phyloP scores from a whole-genome alignment of 2,797 vertebrate genomes.

The Micromesistius poutassou region DNA sequence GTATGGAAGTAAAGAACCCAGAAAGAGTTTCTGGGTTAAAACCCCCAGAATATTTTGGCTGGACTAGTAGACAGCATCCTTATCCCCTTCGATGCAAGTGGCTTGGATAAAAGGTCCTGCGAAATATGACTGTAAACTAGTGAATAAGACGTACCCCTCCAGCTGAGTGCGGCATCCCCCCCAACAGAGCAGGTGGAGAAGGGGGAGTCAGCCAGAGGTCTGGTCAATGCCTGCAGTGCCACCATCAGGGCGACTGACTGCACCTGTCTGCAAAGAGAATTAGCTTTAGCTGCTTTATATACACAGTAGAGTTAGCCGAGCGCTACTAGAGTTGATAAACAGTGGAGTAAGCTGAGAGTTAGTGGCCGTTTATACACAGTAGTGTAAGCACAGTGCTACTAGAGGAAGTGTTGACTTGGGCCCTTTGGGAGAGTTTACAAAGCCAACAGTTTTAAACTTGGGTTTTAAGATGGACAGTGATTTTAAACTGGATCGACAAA shows the following conservation, averaged over 20 bases:
- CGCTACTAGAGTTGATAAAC: too few relatives aligned
- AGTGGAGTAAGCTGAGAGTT: neutral
- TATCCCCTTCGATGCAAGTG: neutral
- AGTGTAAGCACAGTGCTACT: too few relatives aligned
- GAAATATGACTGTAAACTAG: neutral
- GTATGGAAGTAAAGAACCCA: too few relatives aligned
- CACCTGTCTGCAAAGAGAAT: slow-evolving; percentile 75
- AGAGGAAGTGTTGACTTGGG: too few relatives aligned
- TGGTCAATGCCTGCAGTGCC: slow-evolving; percentile 75
- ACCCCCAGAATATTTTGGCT: neutral
- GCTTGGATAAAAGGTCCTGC: neutral
- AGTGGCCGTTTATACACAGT: too few relatives aligned
- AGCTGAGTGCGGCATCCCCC: slow-evolving; percentile 70
- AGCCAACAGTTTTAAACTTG: too few relatives aligned
- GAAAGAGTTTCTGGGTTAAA: neutral
- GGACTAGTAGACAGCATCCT: neutral
- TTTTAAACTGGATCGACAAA: too few relatives aligned
- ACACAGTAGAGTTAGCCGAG: neutral
- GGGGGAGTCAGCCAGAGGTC: slow-evolving; percentile 56
- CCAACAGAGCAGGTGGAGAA: slow-evolving; percentile 71
- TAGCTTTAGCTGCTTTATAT: neutral
- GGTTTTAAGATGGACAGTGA: too few relatives aligned
- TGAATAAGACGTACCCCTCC: slow-evolving; percentile 75
- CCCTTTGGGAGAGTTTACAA: too few relatives aligned
- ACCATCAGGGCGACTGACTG: slow-evolving; percentile 80